Conservation (phyloP, 64 coral and sea anemone species). For the Porites lutea region DNA sequence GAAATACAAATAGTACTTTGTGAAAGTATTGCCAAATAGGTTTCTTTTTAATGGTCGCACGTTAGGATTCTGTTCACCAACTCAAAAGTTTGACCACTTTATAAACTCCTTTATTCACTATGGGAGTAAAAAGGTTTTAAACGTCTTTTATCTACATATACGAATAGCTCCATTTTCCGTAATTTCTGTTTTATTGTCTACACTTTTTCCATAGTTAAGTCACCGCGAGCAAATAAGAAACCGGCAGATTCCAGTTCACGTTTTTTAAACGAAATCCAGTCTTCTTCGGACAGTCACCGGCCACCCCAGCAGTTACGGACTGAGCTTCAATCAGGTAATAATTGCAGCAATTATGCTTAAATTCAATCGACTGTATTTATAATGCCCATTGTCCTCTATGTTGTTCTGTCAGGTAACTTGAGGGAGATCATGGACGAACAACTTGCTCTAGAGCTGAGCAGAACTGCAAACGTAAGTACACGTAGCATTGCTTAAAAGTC, state of each 20-base stretch:
- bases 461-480: constrained; percentile 47
- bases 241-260: not conserved
- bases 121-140: too few relatives aligned
- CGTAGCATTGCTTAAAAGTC: not conserved
- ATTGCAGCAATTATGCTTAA: not conserved
- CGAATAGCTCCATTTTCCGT: too few relatives aligned
- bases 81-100: too few relatives aligned
- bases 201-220: not conserved
- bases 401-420: constrained; percentile 49
- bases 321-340: constrained; percentile 10
- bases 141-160: too few relatives aligned
- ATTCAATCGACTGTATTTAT: not conserved
- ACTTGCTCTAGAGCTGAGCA: constrained; percentile 60
- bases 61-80: too few relatives aligned
- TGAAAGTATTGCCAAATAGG: too few relatives aligned
- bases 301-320: not conserved
- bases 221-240: not conserved
- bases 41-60: too few relatives aligned
- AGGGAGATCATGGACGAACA: constrained; percentile 91
- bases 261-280: not conserved
- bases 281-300: not conserved
- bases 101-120: too few relatives aligned
- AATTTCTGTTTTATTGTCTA: not conserved
- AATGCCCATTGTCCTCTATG: not conserved
- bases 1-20: too few relatives aligned